phyloP scores from a whole-genome alignment of 1,140 invertebrate genomes.

The Anoplophora glabripennis region DNA sequence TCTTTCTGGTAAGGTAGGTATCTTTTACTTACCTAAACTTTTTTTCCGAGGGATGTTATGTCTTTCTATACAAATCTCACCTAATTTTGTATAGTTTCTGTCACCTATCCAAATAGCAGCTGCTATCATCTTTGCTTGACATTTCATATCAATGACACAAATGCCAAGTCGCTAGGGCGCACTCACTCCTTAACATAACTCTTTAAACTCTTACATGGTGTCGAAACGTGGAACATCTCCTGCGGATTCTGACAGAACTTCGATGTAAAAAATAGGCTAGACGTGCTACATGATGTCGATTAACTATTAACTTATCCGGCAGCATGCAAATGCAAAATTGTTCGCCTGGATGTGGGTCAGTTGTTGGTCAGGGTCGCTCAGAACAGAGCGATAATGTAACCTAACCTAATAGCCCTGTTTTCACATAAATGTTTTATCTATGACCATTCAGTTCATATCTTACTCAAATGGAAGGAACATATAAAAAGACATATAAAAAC shows the following conservation, averaged over 20 bases:
- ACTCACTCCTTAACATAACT: background rate
- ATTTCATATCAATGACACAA: too few species aligned
- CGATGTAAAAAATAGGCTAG: too few species aligned
- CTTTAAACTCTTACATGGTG: background rate
- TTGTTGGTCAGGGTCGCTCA: constrained; percentile 5
- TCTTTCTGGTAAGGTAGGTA: too few species aligned
- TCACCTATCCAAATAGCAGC: too few species aligned
- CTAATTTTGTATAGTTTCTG: too few species aligned
- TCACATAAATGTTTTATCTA: background rate
- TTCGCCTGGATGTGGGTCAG: background rate
- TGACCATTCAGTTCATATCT: background rate
- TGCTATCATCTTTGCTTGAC: too few species aligned
- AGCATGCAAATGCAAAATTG: background rate
- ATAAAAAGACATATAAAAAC: too few species aligned
- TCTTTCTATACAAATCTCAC: too few species aligned
- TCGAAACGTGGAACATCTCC: background rate
- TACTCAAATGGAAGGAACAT: background rate
- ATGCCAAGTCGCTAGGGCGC: background rate
- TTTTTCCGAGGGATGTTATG: too few species aligned
- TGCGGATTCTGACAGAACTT: background rate
- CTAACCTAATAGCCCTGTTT: background rate
- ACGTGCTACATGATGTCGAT: too few species aligned
- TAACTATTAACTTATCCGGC: background rate
- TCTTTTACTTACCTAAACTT: too few species aligned
- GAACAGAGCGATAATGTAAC: background rate